Evolutionary conservation across 1,140 invertebrate species (phyloP).

Genomic region (Elysia chlorotica): DNA sequence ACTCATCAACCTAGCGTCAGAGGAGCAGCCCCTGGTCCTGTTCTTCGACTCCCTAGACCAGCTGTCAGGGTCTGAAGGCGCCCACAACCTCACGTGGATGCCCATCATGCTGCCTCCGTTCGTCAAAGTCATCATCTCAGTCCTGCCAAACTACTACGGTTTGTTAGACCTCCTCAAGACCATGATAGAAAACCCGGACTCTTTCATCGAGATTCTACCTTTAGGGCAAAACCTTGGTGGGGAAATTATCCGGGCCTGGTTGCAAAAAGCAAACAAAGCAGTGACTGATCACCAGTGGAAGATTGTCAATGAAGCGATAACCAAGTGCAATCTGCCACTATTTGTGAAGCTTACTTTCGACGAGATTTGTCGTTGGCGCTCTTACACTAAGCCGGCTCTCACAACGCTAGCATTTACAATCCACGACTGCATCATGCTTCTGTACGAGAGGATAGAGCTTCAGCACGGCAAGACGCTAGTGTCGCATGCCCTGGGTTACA

Average conservation of each 20-base stretch:
- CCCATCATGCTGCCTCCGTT: conserved; percentile 85
- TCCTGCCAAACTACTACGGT: conserved; percentile 56
- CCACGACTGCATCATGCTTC: conserved; percentile 97
- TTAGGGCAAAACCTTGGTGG: conserved; percentile 81
- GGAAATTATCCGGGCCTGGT: conserved; percentile 94
- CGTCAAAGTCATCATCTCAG: conserved; percentile 86
- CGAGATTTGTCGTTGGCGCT: conserved; percentile 95
- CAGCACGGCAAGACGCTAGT: conserved; percentile 60
- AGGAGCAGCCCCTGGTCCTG: conserved; percentile 62
- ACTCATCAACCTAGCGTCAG: conserved; percentile 66
- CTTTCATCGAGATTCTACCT: conserved; percentile 73
- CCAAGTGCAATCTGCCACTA: conserved; percentile 92
- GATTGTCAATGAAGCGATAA: conserved; percentile 87
- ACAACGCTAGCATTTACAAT: conserved; percentile 91
- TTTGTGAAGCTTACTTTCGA: conserved; percentile 90
- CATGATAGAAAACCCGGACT: conserved; percentile 88
- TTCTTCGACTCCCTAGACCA: conserved; percentile 62
- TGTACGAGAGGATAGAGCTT: conserved; percentile 58
- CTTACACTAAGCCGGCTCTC: conserved; percentile 91
- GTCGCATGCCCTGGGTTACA: conserved; percentile 58
- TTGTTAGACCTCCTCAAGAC: conserved; percentile 69
- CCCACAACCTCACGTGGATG: conserved; percentile 96
- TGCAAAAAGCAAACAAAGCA: conserved; percentile 87
- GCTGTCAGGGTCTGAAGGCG: conserved; percentile 89
- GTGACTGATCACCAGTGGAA: conserved; percentile 84